A percentile compares a stretch with the other conserved stretches of the same genome.
Evolutionary conservation across 2,797 vertebrate species (phyloP).

Genomic region (Gallinago nigripennis): DNA sequence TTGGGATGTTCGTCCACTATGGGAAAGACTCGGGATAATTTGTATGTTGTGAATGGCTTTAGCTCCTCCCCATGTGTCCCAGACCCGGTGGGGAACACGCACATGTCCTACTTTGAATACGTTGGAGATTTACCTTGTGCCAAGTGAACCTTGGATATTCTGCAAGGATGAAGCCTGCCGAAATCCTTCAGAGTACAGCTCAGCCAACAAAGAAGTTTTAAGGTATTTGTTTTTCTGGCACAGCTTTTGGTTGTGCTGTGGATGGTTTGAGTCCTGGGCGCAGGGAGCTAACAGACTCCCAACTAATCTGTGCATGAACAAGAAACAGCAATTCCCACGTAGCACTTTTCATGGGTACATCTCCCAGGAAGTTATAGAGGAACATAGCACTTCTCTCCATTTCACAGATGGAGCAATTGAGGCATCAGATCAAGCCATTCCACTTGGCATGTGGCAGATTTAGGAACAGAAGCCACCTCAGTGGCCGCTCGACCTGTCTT

Average conservation of each 20-base stretch:
- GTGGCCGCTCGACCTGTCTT: background rate
- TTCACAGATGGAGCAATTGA: background rate
- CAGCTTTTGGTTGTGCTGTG: background rate
- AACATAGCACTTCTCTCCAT: background rate
- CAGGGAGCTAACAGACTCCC: background rate
- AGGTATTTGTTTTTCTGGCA: background rate
- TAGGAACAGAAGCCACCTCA: background rate
- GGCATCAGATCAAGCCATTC: background rate
- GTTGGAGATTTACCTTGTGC: background rate
- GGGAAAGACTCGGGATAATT: background rate
- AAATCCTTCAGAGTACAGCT: background rate
- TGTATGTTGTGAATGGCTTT: background rate
- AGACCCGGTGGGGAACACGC: background rate
- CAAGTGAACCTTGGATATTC: background rate
- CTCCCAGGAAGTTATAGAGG: background rate
- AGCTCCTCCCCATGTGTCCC: background rate
- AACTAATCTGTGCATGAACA: background rate
- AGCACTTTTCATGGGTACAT: background rate
- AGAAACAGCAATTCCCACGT: background rate
- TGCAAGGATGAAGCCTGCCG: background rate
- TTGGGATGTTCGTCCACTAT: background rate
- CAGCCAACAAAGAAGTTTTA: background rate
- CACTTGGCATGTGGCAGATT: background rate
- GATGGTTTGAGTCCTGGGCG: background rate
- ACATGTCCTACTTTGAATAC: background rate